Evolutionary conservation across 1,140 invertebrate genomes (phyloP).

Genomic region (Drosophila setifemur): DNA sequence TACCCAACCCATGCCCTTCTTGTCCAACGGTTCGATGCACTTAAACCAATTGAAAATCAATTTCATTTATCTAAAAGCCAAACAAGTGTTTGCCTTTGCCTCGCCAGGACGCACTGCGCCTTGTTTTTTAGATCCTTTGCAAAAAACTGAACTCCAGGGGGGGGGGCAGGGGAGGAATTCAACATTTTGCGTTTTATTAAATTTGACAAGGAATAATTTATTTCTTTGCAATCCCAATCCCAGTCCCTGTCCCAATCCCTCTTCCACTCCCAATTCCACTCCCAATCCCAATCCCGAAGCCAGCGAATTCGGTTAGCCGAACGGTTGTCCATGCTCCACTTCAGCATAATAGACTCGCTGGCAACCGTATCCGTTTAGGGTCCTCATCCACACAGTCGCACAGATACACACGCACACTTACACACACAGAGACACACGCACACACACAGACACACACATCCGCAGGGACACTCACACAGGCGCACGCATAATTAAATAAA

Average conservation of each 20-base stretch:
- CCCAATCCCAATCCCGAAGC: no score
- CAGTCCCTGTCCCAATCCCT: no score
- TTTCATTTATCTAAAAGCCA: constrained; percentile 76
- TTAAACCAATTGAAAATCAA: constrained; percentile 75
- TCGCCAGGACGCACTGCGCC: constrained; percentile 10
- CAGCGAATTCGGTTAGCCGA: constrained; percentile 7
- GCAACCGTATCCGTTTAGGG: constrained; percentile 15
- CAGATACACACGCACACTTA: neutral
- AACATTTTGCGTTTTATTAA: constrained; percentile 54
- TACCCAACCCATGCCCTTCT: no score
- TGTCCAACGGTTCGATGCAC: constrained; percentile 40
- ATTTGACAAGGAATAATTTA: constrained; percentile 67
- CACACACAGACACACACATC: constrained; percentile 33
- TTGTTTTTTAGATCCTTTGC: constrained; percentile 22
- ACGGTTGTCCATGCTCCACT: neutral
- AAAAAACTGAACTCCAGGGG: constrained; percentile 44
- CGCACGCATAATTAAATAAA: constrained; percentile 67
- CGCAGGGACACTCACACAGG: no score
- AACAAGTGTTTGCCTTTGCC: constrained; percentile 57
- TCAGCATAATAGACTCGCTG: constrained; percentile 6
- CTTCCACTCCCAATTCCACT: no score
- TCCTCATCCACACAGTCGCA: no score
- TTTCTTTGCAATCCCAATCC: constrained; percentile 20
- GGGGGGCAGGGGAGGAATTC: no score
- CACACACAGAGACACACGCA: neutral